Evolutionary conservation across 2,113 vertebrate genomes (phyloP).

Genomic region (Aplodontia rufa): DNA sequence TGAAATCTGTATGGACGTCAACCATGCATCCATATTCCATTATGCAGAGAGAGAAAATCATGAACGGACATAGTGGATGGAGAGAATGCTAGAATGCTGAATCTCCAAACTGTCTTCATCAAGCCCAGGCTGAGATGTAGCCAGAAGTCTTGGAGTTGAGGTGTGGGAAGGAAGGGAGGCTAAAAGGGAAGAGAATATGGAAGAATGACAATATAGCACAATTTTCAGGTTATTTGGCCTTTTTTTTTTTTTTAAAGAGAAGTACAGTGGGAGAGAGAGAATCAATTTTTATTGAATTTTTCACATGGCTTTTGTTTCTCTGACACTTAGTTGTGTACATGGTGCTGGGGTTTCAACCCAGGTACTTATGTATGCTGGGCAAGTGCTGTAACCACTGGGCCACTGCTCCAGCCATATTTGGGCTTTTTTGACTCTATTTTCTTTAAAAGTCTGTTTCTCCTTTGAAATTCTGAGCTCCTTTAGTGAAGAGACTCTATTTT

Average conservation of each 20-base stretch:
- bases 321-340: too few relatives aligned
- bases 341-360: too few relatives aligned
- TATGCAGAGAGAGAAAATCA: background rate
- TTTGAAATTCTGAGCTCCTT: slow-evolving; percentile 12
- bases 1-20: background rate
- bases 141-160: background rate
- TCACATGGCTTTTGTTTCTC: too few relatives aligned
- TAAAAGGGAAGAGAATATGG: background rate
- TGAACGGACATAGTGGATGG: background rate
- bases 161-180: too few relatives aligned
- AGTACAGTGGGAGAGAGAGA: too few relatives aligned
- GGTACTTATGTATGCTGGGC: too few relatives aligned
- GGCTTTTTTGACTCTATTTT: background rate
- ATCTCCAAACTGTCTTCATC: background rate
- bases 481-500: background rate
- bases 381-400: too few relatives aligned
- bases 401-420: too few relatives aligned
- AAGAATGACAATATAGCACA: background rate
- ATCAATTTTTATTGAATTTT: too few relatives aligned
- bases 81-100: background rate
- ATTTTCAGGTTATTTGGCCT: too few relatives aligned
- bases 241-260: too few relatives aligned
- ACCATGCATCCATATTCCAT: background rate
- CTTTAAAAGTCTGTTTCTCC: background rate
- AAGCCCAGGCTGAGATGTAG: background rate